Evolutionary conservation across 1,140 invertebrate species (phyloP), one percentile per base, ranked within the genome.

Genomic region (Archivesica marissinica): DNA sequence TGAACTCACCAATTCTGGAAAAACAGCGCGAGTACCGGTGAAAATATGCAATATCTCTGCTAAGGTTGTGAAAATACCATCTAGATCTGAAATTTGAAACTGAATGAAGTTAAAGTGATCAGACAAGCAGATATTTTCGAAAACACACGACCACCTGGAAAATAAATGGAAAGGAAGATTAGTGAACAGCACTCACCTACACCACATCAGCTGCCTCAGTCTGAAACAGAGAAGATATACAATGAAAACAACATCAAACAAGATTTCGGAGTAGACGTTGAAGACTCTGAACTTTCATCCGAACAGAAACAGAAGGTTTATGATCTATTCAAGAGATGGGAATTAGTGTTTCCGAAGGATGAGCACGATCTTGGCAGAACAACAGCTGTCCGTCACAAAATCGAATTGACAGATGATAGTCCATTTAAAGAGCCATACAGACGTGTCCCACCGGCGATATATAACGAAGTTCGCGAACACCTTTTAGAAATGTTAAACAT

Each of bases 391-490:
- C 9, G 30, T 9, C 47, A 84, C 2, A 28, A 35, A 17, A 74
- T 59, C 2, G 41, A 74, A 28, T 25, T 66, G 35, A 44, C 23
- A 25, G 54, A 78, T 30, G 1, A 41, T 44, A 78, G 6, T 4
- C 39, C 76, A n/a, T 79, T 64, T 23, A 83, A 75, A 25, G 35
- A 75, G 20, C 70, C 23, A 23, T 74, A 28, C 23, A 74, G 66
- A 47, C 47, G 30, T 2, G 52, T 83, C 23, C 66, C 66, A 7
- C 80, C 66, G 0, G 25, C 35, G 41, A 28, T 83, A 30, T 86
- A 35, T 15, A 23, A 74, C 25, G 38, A 74, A 72, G 44, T 44
- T 33, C n/a, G 68, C 59, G 54, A 74, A 59, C 68, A 41, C 25
- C 38, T 74, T 15, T 23, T 50, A 23, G 70, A 84, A 50, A 76